Base-by-base conservation (phyloP, 2,113 vertebrate genomes). In the Boulengeromyrus knoepffleri region DNA sequence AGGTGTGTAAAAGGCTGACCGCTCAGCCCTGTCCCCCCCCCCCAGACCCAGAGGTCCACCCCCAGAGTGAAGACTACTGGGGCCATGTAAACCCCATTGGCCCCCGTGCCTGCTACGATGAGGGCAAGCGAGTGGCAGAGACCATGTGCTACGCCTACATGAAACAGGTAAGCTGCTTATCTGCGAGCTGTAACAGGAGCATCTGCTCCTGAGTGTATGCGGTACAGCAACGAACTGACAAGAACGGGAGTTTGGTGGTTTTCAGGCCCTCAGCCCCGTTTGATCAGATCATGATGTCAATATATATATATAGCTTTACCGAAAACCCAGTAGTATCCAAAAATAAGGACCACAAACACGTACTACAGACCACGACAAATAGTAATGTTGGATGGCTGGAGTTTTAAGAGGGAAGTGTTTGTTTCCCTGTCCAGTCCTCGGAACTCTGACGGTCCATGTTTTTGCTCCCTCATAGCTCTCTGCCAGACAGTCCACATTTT, bases 101-200 rank as follows among this genome's bases (percentile, higher is more conserved):
- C 9, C 99, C 99, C 10, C 96, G 98, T 83, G 99, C 98, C 6
- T 99, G 99, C 94, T 99, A 99, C 0, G 98, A 99, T n/a, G 99
- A 99, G 93, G 98, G 98, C 52, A 99, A 99, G 7, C 96, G 98
- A 0, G 99, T 99, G 3, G 98, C 98, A 0, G 99, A 99, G 95
- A 99, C 99, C 5, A 99, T 99, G 99, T 99, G 99, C 92, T 99
- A 99, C 6, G 98, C 98, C 77, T 99, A 99, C 93, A 99, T 99
- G 98, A 99, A 99, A 89, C 99, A 99, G 98, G 98, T 99, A 96
- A 52, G 90, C 19, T 9, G 36, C 85, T 47, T 56, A 19, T 36
- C 85, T 36, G 27, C 27, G 17, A 5, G 13, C 83, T 58, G 56
- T 24, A 56, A 56, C 19, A 3, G 19, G 83, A 52, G 85, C n/a